These are phyloP conservation scores for Rhabdophis nuchalis DNA, from an alignment of 2,797 vertebrate species.

Conservation along the genomic window DNA sequence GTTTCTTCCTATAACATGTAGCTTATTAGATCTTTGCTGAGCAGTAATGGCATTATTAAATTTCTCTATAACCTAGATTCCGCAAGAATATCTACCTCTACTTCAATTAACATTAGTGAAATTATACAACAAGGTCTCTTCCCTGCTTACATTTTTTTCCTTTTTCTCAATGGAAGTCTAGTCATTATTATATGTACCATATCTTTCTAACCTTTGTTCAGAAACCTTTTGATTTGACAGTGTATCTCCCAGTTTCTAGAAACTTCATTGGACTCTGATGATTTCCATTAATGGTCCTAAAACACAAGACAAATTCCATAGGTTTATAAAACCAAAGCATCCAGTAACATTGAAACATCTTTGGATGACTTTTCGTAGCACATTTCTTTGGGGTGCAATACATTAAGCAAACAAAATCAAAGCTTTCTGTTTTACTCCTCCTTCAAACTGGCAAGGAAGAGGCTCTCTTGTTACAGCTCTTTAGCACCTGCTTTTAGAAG, in stretches of 20 bases:
- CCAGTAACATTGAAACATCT: neutral
- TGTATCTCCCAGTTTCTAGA: neutral
- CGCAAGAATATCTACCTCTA: neutral
- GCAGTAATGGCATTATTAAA: neutral
- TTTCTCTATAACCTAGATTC: neutral
- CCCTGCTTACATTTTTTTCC: neutral
- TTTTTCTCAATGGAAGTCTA: neutral
- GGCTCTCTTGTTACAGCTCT: neutral
- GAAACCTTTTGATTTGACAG: neutral
- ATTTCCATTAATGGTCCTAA: neutral
- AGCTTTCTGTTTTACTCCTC: neutral
- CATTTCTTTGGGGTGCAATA: no score
- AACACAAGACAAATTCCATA: neutral
- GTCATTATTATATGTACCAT: neutral
- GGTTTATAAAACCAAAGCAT: neutral
- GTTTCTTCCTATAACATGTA: neutral
- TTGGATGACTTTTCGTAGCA: neutral
- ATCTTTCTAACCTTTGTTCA: neutral
- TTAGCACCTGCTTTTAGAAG: neutral
- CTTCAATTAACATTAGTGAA: neutral
- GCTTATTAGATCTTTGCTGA: neutral
- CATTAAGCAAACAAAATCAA: neutral
- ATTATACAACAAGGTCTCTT: neutral
- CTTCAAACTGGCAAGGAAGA: neutral
- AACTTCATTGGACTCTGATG: neutral